These are phyloP conservation scores for Nesogale talazaci DNA, from an alignment of 2,113 vertebrate genomes.

Conservation along the genomic window DNA sequence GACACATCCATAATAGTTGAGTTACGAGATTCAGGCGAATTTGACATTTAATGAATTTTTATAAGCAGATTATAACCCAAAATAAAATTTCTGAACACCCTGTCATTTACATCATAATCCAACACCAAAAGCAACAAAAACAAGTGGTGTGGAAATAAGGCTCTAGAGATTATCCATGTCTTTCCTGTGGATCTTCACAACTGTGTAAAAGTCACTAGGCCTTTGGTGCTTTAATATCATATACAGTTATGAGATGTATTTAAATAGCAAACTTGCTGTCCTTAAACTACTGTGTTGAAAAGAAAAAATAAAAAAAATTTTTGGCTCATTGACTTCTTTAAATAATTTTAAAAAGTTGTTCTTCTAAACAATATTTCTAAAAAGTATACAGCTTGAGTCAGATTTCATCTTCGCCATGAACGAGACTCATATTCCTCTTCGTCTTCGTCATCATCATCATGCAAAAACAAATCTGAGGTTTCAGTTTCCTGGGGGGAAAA, in stretches of 20 bases:
- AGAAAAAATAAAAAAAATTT: slow-evolving; percentile 86
- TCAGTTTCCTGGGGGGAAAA: slow-evolving; percentile 89
- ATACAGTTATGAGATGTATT: slow-evolving; percentile 83
- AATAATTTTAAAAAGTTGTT: slow-evolving; percentile 89
- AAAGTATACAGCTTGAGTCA: slow-evolving; percentile 85
- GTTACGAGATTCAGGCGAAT: slow-evolving; percentile 86
- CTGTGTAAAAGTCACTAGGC: slow-evolving; percentile 82
- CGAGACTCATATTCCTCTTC: slow-evolving; percentile 97
- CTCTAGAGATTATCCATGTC: slow-evolving; percentile 84
- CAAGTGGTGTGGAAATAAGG: slow-evolving; percentile 86
- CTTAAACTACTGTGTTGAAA: slow-evolving; percentile 84
- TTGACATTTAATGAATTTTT: slow-evolving; percentile 88
- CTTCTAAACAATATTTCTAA: slow-evolving; percentile 87
- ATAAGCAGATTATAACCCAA: slow-evolving; percentile 85
- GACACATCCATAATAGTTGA: slow-evolving; percentile 80
- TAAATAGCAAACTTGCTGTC: slow-evolving; percentile 83
- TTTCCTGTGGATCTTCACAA: slow-evolving; percentile 80
- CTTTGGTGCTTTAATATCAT: slow-evolving; percentile 85
- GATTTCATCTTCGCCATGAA: slow-evolving; percentile 97
- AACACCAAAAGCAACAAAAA: slow-evolving; percentile 84
- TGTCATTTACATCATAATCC: slow-evolving; percentile 85
- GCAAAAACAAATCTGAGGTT: slow-evolving; percentile 92
- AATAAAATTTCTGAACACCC: slow-evolving; percentile 87
- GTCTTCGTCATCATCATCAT: slow-evolving; percentile 97
- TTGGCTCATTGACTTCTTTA: slow-evolving; percentile 90